Evolutionary conservation across 2,888 invertebrate genomes (phyloP), one percentile per base, ranked within the genome.

Genomic region (Unio pictorum): DNA sequence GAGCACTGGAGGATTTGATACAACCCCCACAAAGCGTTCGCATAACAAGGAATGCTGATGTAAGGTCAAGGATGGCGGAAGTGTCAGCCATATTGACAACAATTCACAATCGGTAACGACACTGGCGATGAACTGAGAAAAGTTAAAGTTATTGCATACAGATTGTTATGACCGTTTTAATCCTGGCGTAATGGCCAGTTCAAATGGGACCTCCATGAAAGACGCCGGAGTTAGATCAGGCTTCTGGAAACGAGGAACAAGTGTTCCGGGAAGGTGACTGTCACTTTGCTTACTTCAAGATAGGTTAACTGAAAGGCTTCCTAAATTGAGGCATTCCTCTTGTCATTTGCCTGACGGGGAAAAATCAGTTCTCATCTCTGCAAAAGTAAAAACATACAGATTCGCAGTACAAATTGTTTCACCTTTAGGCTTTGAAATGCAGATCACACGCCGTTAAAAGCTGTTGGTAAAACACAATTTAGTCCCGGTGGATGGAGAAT

Each of bases 31-130:
- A 45, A 45, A 45, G 45, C 45, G 45, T 45, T 45, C 11, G 45
- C 11, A 2, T 45, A 61, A 61, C 61, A 28, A 61, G 28, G 30
- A 26, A 28, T 17, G 30, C 1, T 11, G 26, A 20, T 28, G 11
- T 61, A 26, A 61, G 66, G 70, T 73, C 68, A 73, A 71, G 68
- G 73, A 66, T 62, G 63, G 18, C 55, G 34, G 64, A 76, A 73
- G 76, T 73, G 70, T 69, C 75, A 75, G 83, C 81, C 84, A 84
- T 82, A 81, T 82, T 79, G 82, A 81, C 82, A 84, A 84, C 82
- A 83, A 81, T 73, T 67, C 75, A 68, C 28, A 64, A 55, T 28
- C 20, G 58, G 55, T 30, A 54, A 23, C 34, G 34, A 60, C 55
- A 67, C 45, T 45, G 8, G 45, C 11, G 45, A 11, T 45, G 28